Evolutionary conservation across 2,888 invertebrate species (phyloP).

Genomic region (Chymomyza amoena): DNA sequence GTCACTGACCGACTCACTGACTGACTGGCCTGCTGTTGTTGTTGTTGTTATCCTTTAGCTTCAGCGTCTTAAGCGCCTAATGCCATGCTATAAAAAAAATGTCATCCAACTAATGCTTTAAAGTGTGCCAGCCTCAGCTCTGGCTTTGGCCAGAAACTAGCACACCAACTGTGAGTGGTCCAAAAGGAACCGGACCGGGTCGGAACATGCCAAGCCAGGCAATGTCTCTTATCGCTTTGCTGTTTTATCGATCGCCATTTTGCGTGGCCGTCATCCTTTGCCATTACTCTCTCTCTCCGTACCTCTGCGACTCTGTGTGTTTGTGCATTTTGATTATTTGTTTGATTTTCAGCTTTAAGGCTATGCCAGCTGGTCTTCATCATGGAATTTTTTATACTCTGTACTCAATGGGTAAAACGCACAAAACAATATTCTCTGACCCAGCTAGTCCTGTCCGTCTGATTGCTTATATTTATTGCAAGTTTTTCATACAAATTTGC

Average conservation of each 20-base stretch:
- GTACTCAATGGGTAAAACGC: no score
- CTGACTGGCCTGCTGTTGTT: constrained; percentile 28
- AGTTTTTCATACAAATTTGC: no score
- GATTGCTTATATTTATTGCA: no score
- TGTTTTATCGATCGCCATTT: constrained; percentile 63
- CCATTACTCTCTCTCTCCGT: constrained; percentile 15
- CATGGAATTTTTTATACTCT: neutral
- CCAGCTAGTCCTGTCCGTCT: no score
- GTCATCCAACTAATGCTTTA: constrained; percentile 71
- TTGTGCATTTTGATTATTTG: constrained; percentile 30
- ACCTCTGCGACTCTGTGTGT: neutral
- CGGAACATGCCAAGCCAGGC: neutral
- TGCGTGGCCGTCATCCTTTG: constrained; percentile 42
- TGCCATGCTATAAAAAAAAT: constrained; percentile 69
- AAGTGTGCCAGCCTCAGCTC: constrained; percentile 61
- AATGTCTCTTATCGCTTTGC: constrained; percentile 47
- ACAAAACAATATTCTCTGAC: no score
- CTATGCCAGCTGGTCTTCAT: constrained; percentile 49
- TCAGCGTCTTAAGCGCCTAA: constrained; percentile 73
- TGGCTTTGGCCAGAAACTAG: constrained; percentile 27
- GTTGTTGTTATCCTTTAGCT: constrained; percentile 72
- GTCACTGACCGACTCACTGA: neutral
- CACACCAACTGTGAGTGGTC: constrained; percentile 10
- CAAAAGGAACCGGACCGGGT: neutral
- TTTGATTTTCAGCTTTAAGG: constrained; percentile 68